These are phyloP conservation scores for Mustela lutreola DNA, from an alignment of 2,113 vertebrate genomes.

Conservation along the genomic window DNA sequence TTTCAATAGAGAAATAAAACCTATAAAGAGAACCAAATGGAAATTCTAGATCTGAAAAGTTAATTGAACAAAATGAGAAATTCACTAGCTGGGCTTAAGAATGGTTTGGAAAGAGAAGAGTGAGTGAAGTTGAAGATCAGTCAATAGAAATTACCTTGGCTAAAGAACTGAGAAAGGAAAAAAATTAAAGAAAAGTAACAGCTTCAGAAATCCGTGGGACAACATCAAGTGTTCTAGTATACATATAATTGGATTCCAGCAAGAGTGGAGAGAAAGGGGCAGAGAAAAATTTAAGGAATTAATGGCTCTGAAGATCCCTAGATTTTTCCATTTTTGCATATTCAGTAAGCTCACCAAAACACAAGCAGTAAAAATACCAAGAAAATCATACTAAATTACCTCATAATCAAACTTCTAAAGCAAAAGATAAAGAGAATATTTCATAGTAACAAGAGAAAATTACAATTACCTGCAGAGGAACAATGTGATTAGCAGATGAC, in stretches of 20 bases:
- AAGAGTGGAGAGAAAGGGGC: background rate
- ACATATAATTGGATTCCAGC: background rate
- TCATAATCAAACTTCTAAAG: background rate
- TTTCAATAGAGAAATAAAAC: background rate
- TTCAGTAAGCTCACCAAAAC: background rate
- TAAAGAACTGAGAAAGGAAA: background rate
- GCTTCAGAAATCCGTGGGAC: background rate
- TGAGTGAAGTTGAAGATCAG: background rate
- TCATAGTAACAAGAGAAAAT: background rate
- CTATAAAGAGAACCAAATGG: background rate
- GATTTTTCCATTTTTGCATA: background rate
- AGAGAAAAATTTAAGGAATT: background rate
- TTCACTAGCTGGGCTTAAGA: background rate
- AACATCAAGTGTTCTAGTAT: background rate
- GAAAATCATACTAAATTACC: background rate
- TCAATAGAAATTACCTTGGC: background rate
- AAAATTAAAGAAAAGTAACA: background rate
- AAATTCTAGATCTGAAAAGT: constrained; percentile 29
- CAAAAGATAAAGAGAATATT: background rate
- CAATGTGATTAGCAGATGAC: background rate
- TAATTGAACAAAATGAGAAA: background rate
- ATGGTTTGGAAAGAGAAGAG: background rate
- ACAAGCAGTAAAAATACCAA: background rate
- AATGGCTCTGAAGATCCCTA: background rate
- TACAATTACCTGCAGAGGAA: background rate